Conservation (phyloP, 2,113 vertebrate genomes). For the Hirundichthys speculiger region DNA sequence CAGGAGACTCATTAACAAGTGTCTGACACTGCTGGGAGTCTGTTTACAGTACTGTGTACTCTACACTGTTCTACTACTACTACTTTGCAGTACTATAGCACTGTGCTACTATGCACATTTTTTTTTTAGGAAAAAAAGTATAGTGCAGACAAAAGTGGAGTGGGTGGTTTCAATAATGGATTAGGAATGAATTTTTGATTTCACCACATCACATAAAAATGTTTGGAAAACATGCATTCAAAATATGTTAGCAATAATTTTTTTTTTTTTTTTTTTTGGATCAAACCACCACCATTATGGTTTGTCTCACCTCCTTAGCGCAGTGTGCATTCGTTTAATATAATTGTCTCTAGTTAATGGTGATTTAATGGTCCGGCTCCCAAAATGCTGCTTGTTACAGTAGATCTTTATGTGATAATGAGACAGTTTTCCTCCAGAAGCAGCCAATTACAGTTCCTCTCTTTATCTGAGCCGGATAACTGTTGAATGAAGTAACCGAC, state of each 20-base stretch:
- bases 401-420: slow-evolving; percentile 13
- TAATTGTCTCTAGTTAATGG: background rate
- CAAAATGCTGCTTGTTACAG: background rate
- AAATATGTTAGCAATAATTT: no score
- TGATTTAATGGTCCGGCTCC: background rate
- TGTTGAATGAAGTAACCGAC: background rate
- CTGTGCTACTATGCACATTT: no score
- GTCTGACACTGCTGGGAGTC: slow-evolving; percentile 2
- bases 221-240: background rate
- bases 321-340: background rate
- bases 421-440: slow-evolving; percentile 21
- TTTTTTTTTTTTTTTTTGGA: no score
- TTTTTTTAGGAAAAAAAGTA: background rate
- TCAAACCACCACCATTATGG: background rate
- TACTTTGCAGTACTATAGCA: no score
- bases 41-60: background rate
- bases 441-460: slow-evolving; percentile 5
- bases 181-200: background rate
- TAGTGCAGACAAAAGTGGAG: background rate
- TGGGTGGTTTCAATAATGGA: background rate
- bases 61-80: background rate
- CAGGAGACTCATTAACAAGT: slow-evolving; percentile 26
- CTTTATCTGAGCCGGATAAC: slow-evolving; percentile 9
- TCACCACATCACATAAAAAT: no score
- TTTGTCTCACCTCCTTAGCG: no score